Base-by-base conservation (phyloP, 2,797 vertebrate genomes). In the Avahi laniger region DNA sequence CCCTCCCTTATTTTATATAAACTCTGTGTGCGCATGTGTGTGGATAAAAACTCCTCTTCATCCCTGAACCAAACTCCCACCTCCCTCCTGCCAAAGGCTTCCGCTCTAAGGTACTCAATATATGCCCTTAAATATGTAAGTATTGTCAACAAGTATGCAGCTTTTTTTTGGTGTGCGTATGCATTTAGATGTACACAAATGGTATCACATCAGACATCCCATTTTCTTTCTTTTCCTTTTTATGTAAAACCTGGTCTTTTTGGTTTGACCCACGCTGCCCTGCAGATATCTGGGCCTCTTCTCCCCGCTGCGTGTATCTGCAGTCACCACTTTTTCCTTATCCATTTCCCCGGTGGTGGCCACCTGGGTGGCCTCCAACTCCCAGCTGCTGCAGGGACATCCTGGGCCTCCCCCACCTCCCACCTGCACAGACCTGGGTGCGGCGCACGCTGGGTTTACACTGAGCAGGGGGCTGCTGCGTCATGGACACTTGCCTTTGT, bases 221-320 rank as follows among this genome's bases (percentile, higher is more conserved):
- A 69, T 63, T 69, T 88, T 35, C 35, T 33, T 43, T 89, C 30
- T 72, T 69, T 78, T 52, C n/a, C 14, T 14, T 83, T 88, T 76
- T 41, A 33, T 38, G 79, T 35, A 38, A 52, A 91, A 65, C 48
- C 22, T 13, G 57, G 38, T 73, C 38, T 82, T 59, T 54, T 38
- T 22, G 63, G 50, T n/a, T 26, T 72, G 35, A 43, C 24, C 7
- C 75, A 43, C 0, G 4, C 14, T 50, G 41, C 52, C 41, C 24
- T 13, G 2, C 8, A 46, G 38, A 38, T 9, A 54, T 28, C 80
- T 38, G 46, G 61, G 0, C 14, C 28, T 7, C 63, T 88, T 86
- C 20, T 33, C 0, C 17, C 22, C 22, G 5, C 2, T 4, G 28
- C 2, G 1, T 1, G 20, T 22, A 17, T 1, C 61, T 1, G 26